phyloP scores from a whole-genome alignment of 2,797 vertebrate genomes.

The Lycodopsis pacificus region DNA sequence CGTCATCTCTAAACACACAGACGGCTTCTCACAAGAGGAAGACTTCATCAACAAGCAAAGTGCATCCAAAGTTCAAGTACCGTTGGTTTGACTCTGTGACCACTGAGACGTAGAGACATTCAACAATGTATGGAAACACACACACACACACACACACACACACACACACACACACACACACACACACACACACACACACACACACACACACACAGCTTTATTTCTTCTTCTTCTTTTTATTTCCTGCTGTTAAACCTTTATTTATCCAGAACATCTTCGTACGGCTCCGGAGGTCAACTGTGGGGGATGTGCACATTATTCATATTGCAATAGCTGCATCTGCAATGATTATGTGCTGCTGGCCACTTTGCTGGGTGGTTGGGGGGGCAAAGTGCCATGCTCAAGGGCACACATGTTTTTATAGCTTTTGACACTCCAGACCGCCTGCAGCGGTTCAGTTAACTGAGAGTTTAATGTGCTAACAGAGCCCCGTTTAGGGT shows the following conservation, averaged over 20 bases:
- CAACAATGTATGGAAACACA: background rate
- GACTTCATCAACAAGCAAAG: background rate
- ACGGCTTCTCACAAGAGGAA: no score
- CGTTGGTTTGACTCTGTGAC: slow-evolving; percentile 5
- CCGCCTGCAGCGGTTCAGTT: background rate
- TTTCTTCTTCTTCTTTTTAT: background rate
- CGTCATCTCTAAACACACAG: no score
- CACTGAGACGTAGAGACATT: slow-evolving; percentile 32
- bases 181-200: background rate
- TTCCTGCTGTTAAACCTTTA: slow-evolving; percentile 12
- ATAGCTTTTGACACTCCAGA: background rate
- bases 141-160: background rate
- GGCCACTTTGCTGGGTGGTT: slow-evolving; percentile 4
- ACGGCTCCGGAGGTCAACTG: slow-evolving; percentile 3
- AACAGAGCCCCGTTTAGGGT: background rate
- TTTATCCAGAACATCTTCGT: slow-evolving; percentile 12
- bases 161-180: no score
- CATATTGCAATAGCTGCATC: slow-evolving; percentile 5
- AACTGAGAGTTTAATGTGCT: background rate
- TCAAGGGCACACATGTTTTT: slow-evolving; percentile 16
- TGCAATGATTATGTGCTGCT: background rate
- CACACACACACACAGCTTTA: background rate
- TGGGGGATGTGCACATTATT: slow-evolving; percentile 13
- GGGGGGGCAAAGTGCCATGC: slow-evolving; percentile 12
- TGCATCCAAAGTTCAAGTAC: slow-evolving; percentile 39